Conservation (phyloP, 2,113 vertebrate species). For the Vimba vimba region DNA sequence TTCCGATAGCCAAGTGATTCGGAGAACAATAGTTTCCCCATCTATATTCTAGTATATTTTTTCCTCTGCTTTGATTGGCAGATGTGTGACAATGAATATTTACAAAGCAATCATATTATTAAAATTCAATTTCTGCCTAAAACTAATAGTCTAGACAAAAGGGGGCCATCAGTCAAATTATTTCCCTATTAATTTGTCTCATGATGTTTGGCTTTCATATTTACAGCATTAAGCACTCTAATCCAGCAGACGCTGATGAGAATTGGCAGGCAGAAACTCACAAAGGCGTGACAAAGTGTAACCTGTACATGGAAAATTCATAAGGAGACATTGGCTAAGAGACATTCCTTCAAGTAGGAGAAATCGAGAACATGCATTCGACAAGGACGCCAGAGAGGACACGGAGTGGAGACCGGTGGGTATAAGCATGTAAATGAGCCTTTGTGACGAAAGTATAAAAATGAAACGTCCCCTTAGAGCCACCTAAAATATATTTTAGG, state of each 20-base stretch:
- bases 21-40: not conserved
- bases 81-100: conserved; percentile 43
- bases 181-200: conserved; percentile 54
- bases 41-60: not conserved
- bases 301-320: conserved; percentile 60
- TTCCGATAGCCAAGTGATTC: not conserved
- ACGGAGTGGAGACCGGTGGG: conserved; percentile 50
- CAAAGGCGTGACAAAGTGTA: conserved; percentile 62
- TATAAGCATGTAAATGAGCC: conserved; percentile 68
- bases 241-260: conserved; percentile 62
- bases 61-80: conserved; percentile 12
- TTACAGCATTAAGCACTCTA: conserved; percentile 56
- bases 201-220: conserved; percentile 61
- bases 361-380: conserved; percentile 40
- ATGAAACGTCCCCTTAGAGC: conserved; percentile 38
- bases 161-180: not conserved
- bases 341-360: conserved; percentile 39
- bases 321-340: conserved; percentile 62
- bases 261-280: conserved; percentile 61
- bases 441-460: conserved; percentile 38
- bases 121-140: conserved; percentile 52
- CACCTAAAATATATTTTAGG: conserved; percentile 43
- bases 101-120: conserved; percentile 44
- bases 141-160: conserved; percentile 32
- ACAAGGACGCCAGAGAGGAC: conserved; percentile 73